Conservation (phyloP, 2,113 vertebrate species). For the Tylochromis polylepis region DNA sequence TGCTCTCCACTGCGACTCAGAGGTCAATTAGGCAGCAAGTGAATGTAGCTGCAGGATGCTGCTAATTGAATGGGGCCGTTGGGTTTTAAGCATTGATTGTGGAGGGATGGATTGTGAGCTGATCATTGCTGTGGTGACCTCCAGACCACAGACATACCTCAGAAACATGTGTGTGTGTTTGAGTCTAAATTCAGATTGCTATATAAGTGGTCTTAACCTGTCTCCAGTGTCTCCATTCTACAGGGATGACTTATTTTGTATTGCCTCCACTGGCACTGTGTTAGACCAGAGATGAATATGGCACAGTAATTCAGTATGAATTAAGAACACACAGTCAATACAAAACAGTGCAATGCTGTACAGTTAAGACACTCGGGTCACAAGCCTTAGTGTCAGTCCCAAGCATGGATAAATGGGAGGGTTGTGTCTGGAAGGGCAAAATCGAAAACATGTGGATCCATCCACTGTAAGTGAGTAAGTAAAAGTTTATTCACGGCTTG, state of each 20-base stretch:
- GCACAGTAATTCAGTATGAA: not conserved
- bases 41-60: conserved; percentile 43
- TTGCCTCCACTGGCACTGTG: not conserved
- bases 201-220: not conserved
- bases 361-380: not conserved
- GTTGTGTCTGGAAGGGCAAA: not conserved
- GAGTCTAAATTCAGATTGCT: not conserved
- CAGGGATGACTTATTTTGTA: not conserved
- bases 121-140: not conserved
- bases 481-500: not conserved
- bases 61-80: conserved; percentile 47
- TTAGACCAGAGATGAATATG: not conserved
- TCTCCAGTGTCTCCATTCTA: not conserved
- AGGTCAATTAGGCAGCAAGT: conserved; percentile 61
- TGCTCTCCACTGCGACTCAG: conserved; percentile 35
- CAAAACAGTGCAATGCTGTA: not conserved
- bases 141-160: not conserved
- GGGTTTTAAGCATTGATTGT: conserved; percentile 20
- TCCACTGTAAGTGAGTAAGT: not conserved
- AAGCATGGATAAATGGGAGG: not conserved
- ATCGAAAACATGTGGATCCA: accelerated
- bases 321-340: not conserved
- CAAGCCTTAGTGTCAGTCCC: not conserved
- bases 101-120: conserved; percentile 2
- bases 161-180: not conserved